A percentile compares a stretch with the other conserved stretches of the same genome.
Evolutionary conservation across 2,797 vertebrate genomes (phyloP).

Genomic region (Neomorphus geoffroyi): DNA sequence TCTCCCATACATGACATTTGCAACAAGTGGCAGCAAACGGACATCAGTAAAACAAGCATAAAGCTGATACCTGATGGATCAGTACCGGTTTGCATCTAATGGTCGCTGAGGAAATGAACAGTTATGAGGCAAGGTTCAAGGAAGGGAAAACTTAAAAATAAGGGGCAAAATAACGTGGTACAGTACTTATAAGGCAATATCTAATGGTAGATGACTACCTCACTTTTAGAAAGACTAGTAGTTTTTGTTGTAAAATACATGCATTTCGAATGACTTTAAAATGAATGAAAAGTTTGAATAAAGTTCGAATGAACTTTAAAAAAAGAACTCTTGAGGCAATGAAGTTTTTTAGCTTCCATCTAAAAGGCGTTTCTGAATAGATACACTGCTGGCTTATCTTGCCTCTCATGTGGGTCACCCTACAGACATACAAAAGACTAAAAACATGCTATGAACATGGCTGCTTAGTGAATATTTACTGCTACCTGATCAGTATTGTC

Average conservation of each 20-base stretch:
- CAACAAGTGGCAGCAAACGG: not conserved
- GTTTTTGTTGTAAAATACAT: not conserved
- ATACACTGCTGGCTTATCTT: not conserved
- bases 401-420: rapidly evolving
- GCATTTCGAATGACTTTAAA: not conserved
- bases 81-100: not conserved
- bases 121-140: not conserved
- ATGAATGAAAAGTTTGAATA: too few species aligned
- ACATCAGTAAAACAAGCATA: not conserved
- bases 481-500: not conserved
- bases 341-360: not conserved
- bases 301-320: too few species aligned
- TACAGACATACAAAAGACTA: not conserved
- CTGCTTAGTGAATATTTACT: not conserved
- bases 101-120: not conserved
- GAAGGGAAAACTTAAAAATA: not conserved
- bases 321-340: not conserved
- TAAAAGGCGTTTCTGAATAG: not conserved
- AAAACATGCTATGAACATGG: not conserved
- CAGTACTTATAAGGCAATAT: not conserved
- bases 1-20: not conserved
- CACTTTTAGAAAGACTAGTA: not conserved
- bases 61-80: not conserved
- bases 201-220: not conserved
- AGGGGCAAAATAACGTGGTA: not conserved